Evolutionary conservation across 2,888 invertebrate genomes (phyloP).

Genomic region (Coecobrya sp.): DNA sequence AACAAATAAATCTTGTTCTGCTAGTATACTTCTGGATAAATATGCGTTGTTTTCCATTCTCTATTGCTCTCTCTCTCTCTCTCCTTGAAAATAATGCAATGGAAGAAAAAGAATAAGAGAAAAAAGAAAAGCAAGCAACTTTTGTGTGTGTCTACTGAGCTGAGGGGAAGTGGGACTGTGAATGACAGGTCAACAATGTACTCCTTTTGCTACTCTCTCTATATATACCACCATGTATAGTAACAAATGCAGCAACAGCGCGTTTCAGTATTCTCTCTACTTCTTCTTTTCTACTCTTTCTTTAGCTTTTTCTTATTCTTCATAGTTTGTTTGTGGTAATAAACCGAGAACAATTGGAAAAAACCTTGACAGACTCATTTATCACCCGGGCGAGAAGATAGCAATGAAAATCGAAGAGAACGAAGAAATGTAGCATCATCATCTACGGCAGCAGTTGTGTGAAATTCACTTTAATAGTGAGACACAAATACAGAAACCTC

Average conservation of each 20-base stretch:
- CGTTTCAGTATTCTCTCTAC: constrained; percentile 46
- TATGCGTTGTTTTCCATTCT: constrained; percentile 50
- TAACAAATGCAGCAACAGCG: constrained; percentile 77
- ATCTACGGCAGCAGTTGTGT: constrained; percentile 34
- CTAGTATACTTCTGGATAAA: constrained; percentile 54
- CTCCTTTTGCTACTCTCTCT: constrained; percentile 33
- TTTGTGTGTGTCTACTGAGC: constrained; percentile 67
- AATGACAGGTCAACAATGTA: constrained; percentile 80
- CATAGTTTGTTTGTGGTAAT: constrained; percentile 81
- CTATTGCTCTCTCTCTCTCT: constrained; percentile 48
- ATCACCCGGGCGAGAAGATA: constrained; percentile 79
- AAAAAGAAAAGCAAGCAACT: constrained; percentile 66
- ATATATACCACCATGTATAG: constrained; percentile 12
- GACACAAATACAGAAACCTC: not conserved
- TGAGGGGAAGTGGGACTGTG: constrained; percentile 77
- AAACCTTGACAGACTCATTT: constrained; percentile 82
- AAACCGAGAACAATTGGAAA: constrained; percentile 81
- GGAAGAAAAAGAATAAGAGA: constrained; percentile 10
- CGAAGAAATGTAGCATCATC: constrained; percentile 71
- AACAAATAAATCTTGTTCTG: constrained; percentile 81
- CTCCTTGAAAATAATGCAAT: constrained; percentile 43
- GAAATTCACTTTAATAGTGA: constrained; percentile 38
- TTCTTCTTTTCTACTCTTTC: constrained; percentile 46
- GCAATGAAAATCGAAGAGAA: constrained; percentile 67
- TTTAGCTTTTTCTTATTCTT: constrained; percentile 54